These are phyloP conservation scores for Machimus atricapillus DNA, from an alignment of 2,888 invertebrate genomes.

Conservation along the genomic window DNA sequence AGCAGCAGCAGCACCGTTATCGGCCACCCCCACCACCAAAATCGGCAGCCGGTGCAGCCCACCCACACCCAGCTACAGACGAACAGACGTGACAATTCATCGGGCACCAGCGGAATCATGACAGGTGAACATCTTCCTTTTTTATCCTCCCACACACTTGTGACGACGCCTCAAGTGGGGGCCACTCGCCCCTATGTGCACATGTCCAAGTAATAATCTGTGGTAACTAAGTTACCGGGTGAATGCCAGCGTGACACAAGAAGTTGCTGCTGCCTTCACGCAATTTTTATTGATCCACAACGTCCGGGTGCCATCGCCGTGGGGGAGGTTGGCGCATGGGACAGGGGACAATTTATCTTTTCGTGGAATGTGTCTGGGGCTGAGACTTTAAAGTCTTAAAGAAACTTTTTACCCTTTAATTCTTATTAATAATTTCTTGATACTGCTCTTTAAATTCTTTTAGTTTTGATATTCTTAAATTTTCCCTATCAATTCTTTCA, in stretches of 20 bases:
- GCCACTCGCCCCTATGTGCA: not conserved
- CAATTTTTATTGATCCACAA: not conserved
- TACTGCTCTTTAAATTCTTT: not conserved
- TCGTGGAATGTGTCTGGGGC: not conserved
- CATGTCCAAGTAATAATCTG: not conserved
- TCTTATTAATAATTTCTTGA: not conserved
- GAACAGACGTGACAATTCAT: constrained; percentile 12
- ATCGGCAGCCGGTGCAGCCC: not conserved
- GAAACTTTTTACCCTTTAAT: not conserved
- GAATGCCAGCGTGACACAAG: not conserved
- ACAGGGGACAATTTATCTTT: not conserved
- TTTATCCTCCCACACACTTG: not conserved
- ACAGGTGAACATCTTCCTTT: constrained; percentile 29
- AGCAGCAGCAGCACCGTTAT: not conserved
- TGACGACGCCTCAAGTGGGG: not conserved
- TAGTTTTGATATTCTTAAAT: not conserved
- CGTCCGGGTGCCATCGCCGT: not conserved
- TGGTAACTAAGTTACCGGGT: not conserved
- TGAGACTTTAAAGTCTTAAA: not conserved
- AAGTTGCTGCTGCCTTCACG: not conserved
- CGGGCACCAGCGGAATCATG: constrained; percentile 38
- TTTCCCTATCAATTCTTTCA: not conserved
- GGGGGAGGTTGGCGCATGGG: not conserved
- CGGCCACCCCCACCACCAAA: not conserved
- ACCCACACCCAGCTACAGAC: not conserved